A percentile compares a stretch with the other conserved stretches of the same genome.
phyloP scores from a whole-genome alignment of 2,888 invertebrate species.

The Dynastes tityus region DNA sequence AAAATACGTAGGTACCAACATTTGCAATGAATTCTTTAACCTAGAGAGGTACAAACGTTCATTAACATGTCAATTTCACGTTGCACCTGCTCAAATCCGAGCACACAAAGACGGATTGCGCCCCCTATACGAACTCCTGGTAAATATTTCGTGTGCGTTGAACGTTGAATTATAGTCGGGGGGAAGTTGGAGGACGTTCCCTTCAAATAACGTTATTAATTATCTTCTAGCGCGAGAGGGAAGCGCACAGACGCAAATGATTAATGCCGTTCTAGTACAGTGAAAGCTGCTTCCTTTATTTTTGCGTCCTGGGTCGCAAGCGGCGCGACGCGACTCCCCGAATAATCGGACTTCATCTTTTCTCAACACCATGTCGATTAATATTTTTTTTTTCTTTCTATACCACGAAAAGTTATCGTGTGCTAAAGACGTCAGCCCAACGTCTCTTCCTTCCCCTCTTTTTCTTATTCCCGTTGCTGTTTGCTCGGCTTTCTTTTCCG shows the following conservation, averaged over 20 bases:
- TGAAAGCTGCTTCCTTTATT: not conserved
- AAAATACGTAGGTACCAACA: too few species aligned
- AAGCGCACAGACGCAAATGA: conserved; percentile 16
- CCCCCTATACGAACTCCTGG: not conserved
- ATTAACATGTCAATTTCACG: not conserved
- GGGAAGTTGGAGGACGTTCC: conserved; percentile 2
- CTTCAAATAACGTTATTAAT: conserved; percentile 22
- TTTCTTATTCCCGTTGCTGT: not conserved
- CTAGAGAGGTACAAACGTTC: not conserved
- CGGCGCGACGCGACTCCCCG: too few species aligned
- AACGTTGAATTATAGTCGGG: conserved; percentile 4
- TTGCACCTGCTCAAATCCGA: not conserved
- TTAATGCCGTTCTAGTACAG: conserved; percentile 1
- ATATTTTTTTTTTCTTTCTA: conserved; percentile 1
- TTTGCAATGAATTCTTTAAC: too few species aligned
- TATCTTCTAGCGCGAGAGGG: not conserved
- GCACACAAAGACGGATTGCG: not conserved
- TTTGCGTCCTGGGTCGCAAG: not conserved
- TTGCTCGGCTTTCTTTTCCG: not conserved
- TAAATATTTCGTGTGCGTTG: conserved; percentile 4
- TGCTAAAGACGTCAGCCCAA: not conserved
- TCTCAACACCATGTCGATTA: not conserved
- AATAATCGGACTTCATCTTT: not conserved
- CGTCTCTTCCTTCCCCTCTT: not conserved
- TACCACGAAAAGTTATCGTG: not conserved